These are phyloP conservation scores for Micromesistius poutassou DNA, from an alignment of 2,797 vertebrate genomes.

Conservation along the genomic window DNA sequence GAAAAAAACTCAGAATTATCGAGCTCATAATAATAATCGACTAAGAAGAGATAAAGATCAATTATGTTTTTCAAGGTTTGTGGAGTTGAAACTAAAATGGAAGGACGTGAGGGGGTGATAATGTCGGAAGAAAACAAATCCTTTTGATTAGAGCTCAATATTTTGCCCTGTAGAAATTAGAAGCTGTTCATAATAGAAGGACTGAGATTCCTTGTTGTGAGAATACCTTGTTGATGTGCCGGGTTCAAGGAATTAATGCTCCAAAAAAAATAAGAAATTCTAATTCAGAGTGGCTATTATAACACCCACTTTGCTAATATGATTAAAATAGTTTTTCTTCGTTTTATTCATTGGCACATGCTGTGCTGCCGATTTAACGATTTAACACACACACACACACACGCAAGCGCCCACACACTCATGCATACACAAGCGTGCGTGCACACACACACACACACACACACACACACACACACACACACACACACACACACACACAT, in stretches of 20 bases:
- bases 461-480: no score
- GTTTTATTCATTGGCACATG: constrained; percentile 36
- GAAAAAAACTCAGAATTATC: constrained; percentile 47
- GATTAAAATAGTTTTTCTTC: constrained; percentile 66
- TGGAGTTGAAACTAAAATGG: constrained; percentile 25
- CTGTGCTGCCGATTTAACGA: background rate
- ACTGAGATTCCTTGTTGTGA: constrained; percentile 74
- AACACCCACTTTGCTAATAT: constrained; percentile 62
- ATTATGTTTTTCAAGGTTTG: constrained; percentile 58
- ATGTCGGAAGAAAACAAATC: constrained; percentile 60
- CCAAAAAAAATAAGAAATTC: constrained; percentile 54
- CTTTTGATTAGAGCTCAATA: constrained; percentile 66
- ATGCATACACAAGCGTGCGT: background rate
- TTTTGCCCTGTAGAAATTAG: constrained; percentile 66
- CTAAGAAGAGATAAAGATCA: constrained; percentile 43
- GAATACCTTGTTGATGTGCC: constrained; percentile 71
- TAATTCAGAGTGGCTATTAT: constrained; percentile 43
- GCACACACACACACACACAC: background rate
- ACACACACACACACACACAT: no score
- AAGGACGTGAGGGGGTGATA: constrained; percentile 62
- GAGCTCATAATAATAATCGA: constrained; percentile 42
- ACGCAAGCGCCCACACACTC: background rate
- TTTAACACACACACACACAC: background rate
- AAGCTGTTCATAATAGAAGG: constrained; percentile 49
- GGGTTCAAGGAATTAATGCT: constrained; percentile 66